These are phyloP conservation scores for Microtus agrestis DNA, from an alignment of 2,797 vertebrate genomes.

Conservation along the genomic window DNA sequence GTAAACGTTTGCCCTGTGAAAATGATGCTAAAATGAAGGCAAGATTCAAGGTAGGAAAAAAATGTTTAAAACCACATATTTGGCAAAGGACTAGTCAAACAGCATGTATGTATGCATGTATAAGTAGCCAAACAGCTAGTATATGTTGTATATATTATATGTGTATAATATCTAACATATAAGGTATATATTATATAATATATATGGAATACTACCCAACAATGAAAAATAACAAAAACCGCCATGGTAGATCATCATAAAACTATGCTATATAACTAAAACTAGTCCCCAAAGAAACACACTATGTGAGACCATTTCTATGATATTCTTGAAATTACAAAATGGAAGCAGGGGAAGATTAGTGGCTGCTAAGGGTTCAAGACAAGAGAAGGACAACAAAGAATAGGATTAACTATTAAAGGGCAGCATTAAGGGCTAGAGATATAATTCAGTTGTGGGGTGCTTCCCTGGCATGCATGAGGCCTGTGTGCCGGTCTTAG, in stretches of 20 bases:
- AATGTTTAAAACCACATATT: not conserved
- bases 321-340: constrained; percentile 28
- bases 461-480: not conserved
- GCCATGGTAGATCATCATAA: not conserved
- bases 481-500: not conserved
- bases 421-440: not conserved
- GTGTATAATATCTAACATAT: too few relatives aligned
- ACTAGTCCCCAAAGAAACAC: not conserved
- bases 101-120: too few relatives aligned
- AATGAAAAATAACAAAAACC: constrained; percentile 21
- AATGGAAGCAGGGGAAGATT: not conserved
- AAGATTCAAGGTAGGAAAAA: not conserved
- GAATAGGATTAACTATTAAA: not conserved
- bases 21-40: not conserved
- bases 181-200: not conserved
- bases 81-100: not conserved
- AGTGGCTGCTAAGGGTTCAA: not conserved
- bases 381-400: not conserved
- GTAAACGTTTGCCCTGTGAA: not conserved
- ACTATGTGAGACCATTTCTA: not conserved
- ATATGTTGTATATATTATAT: not conserved
- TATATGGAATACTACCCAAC: not conserved
- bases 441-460: not conserved
- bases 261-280: not conserved
- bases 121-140: not conserved